Conservation (phyloP, 2,797 vertebrate species). For the Hypotaenidia okinawae region DNA sequence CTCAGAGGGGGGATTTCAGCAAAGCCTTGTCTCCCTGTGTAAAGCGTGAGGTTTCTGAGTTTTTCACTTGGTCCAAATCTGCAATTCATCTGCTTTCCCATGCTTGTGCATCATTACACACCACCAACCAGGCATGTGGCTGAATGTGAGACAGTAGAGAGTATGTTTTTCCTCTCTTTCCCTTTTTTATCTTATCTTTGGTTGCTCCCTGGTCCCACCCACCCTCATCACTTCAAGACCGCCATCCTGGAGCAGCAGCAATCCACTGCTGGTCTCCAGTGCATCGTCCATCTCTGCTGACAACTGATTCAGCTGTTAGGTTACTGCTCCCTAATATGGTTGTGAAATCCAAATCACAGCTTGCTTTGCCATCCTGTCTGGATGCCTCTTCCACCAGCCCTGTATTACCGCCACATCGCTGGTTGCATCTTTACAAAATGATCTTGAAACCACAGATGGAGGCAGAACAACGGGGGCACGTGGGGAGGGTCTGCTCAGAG, state of each 20-base stretch:
- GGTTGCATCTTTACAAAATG: background rate
- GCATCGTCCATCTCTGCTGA: background rate
- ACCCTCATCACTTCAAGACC: background rate
- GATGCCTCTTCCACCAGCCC: background rate
- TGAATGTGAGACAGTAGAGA: fast-evolving
- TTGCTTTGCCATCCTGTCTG: background rate
- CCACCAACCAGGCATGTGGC: background rate
- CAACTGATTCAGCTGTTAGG: background rate
- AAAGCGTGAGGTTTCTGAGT: background rate
- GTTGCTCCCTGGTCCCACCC: background rate
- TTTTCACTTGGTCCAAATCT: constrained; percentile 10
- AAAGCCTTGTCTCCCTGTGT: background rate
- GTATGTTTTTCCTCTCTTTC: background rate
- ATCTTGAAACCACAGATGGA: background rate
- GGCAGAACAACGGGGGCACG: background rate
- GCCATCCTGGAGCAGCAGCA: fast-evolving
- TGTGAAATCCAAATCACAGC: background rate
- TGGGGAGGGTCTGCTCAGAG: background rate
- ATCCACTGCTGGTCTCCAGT: background rate
- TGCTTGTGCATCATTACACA: fast-evolving
- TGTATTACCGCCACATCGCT: background rate
- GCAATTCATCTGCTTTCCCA: background rate
- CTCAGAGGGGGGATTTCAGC: background rate
- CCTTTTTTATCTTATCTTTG: background rate
- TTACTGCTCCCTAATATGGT: background rate